A percentile compares a stretch with the other conserved stretches of the same genome.
Conservation (phyloP, 1,140 invertebrate species). For the Drosophila rufa region DNA sequence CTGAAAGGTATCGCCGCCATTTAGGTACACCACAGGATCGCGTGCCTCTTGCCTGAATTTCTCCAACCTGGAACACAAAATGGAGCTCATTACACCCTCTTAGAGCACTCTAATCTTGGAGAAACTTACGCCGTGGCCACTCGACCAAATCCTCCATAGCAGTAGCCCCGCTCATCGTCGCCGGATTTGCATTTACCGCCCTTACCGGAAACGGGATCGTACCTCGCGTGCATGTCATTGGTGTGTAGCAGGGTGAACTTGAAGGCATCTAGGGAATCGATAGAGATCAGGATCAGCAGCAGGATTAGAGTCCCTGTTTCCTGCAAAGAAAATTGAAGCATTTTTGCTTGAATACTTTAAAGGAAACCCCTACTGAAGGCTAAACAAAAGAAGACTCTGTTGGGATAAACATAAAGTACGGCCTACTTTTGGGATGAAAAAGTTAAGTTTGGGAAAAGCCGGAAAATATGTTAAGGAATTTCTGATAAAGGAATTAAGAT, state of each 20-base stretch:
- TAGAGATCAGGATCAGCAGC: neutral
- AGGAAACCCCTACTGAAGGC: conserved; percentile 4
- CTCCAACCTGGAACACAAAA: conserved; percentile 84
- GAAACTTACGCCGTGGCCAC: conserved; percentile 87
- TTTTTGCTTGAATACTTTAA: neutral
- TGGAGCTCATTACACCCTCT: rapidly evolving
- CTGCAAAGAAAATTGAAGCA: neutral
- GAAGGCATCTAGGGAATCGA: neutral
- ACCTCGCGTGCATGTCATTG: conserved; percentile 95
- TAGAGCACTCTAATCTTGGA: rapidly evolving
- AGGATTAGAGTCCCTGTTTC: neutral
- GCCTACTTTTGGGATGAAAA: conserved; percentile 17
- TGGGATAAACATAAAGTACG: neutral
- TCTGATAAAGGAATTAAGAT: neutral
- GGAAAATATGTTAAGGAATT: conserved; percentile 14
- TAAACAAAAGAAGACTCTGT: conserved; percentile 12
- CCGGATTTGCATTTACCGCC: conserved; percentile 87
- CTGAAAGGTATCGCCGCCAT: conserved; percentile 95
- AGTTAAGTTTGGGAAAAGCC: neutral
- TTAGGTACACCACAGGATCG: conserved; percentile 88
- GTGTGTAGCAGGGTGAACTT: conserved; percentile 91
- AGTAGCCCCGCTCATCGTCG: conserved; percentile 86
- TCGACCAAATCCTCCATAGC: conserved; percentile 93
- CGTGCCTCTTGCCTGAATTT: conserved; percentile 86
- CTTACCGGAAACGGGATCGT: conserved; percentile 90